Base-by-base conservation (phyloP, 2,888 invertebrate genomes). In the Nematopogon swammerdamellus region DNA sequence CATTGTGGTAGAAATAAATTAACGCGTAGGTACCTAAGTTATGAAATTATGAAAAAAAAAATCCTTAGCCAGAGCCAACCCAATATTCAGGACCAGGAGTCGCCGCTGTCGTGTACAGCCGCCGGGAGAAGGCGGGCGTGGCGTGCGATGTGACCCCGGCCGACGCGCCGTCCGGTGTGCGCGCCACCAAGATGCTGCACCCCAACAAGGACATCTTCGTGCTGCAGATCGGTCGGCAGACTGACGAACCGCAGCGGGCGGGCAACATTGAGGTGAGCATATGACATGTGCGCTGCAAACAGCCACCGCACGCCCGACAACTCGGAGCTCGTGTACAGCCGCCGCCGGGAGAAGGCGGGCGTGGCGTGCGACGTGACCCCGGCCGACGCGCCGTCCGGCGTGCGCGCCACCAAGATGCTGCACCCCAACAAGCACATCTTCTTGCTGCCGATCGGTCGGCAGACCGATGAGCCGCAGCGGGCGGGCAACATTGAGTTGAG, bases 361-460 rank as follows among this genome's bases (percentile, higher is more conserved):
- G n/a, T n/a, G n/a, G n/a, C n/a, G n/a, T n/a, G n/a, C n/a, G n/a
- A n/a, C n/a, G n/a, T n/a, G n/a, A n/a, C n/a, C n/a, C 80, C 81
- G 0, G 67, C 64, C 19, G 72, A 76, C 16, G 76, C 80, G 0
- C 74, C 82, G 0, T 82, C 80, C 54, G 84, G 84, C 0, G 81
- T 83, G 0, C 65, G 80, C 49, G 81, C 82, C 3, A 80, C 83
- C 14, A 84, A 85, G 58, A 68, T 83, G 3, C 63, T 84, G 0
- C 86, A 89, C 57, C 85, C 86, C 0, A 84, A 88, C 48, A 86
- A 86, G 58, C 89, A 89, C 57, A 82, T 88, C 1, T 89, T 89
- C 55, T 73, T 90, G 3, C 67, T 90, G 46, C 83, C 87, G 59
- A 86, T 91, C 50, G 91, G 90, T 1, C 90, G 89, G 60, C 90